Evolutionary conservation across 1,140 invertebrate genomes (phyloP), one percentile per base, ranked within the genome.

Genomic region (Pseudomyrmex sp.): DNA sequence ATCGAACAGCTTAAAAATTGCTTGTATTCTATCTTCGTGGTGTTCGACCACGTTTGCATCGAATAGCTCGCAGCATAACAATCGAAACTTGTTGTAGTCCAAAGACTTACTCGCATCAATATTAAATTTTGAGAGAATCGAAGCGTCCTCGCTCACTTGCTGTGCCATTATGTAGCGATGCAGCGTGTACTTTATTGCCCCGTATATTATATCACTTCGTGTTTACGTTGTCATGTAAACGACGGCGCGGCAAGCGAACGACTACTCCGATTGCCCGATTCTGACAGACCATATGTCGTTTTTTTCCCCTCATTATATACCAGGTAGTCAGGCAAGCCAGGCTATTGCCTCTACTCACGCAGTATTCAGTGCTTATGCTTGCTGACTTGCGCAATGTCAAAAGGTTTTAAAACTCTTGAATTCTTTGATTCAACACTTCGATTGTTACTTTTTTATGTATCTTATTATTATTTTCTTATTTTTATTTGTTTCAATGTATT

Each of bases 1-100:
- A 88, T 96, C 95, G 79, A 96, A 95, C 18, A 95, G 93, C 69
- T 93, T 76, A 77, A 96, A 96, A 59, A 96, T 94, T 50, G 95
- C 95, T 76, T 92, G 86, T 54, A 96, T 85, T 73, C 93, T 93
- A n/a, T 92, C 89, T 8, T 94, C 90, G 8, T 95, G 93, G 0
- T 95, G 91, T 50, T 95, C 93, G 5, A 96, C 95, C 58, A 94
- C 94, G 50, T 95, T 93, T 87, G 94, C 94, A 2, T 95, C 91
- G 88, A 97, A 97, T 1, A 96, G 87, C 26, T 95, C 94, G 65
- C 93, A 90, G 73, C 95, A 96, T 15, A 96, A 90, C 13, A 91
- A 90, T n/a, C 91, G 93, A 87, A 97, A 96, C 90, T 96, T 96
- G 44, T 91, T 86, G 56, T 95, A 91, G 88, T 95, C 94, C 68